Conservation (phyloP, 2,888 invertebrate species). For the Melieria picta region DNA sequence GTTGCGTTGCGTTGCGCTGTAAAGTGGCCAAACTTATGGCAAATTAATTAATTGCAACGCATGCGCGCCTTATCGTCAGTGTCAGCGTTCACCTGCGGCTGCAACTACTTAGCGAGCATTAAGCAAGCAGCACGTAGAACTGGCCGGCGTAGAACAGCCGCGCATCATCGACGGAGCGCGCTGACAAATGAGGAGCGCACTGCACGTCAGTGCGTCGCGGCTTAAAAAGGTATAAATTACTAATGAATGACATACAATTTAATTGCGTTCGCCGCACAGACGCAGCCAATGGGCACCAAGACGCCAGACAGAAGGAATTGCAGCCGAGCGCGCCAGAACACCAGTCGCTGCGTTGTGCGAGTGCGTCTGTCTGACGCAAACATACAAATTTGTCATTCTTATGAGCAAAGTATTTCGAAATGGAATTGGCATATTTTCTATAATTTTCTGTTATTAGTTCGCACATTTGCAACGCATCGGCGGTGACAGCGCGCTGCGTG, state of each 20-base stretch:
- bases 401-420: slow-evolving; percentile 12
- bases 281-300: slow-evolving; percentile 7
- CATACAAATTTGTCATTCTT: slow-evolving; percentile 62
- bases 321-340: neutral
- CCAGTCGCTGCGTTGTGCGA: neutral
- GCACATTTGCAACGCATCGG: neutral
- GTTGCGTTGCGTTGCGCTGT: too few relatives aligned
- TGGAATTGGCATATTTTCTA: neutral
- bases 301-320: neutral
- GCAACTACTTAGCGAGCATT: too few relatives aligned
- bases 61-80: slow-evolving; percentile 5
- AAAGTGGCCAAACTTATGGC: too few relatives aligned
- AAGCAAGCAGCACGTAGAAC: neutral
- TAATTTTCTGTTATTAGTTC: neutral
- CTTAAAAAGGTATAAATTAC: slow-evolving; percentile 64
- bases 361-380: slow-evolving; percentile 43
- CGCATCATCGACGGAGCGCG: neutral
- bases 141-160: neutral
- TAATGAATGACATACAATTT: slow-evolving; percentile 65
- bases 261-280: slow-evolving; percentile 53
- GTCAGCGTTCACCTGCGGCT: slow-evolving; percentile 19
- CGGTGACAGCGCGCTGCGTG: too few relatives aligned
- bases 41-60: slow-evolving; percentile 25
- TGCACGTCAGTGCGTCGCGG: slow-evolving; percentile 42
- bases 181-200: slow-evolving; percentile 32